Percentiles rank a stretch among this genome's conserved stretches.
Evolutionary conservation across 64 coral and sea anemone species (phyloP).

Genomic region (Actinia tenebrosa): DNA sequence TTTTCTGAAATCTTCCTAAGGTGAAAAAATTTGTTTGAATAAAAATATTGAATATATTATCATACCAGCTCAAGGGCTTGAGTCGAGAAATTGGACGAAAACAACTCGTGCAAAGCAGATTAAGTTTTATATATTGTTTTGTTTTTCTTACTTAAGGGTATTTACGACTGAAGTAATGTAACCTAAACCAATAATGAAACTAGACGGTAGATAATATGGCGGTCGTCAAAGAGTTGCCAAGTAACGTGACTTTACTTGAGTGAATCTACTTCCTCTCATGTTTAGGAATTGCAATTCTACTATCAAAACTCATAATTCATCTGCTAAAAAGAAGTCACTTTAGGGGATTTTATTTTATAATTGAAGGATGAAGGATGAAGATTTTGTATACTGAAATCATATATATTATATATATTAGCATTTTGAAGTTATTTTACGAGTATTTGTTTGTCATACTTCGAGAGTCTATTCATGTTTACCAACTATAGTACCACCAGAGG

Average conservation of each 20-base stretch:
- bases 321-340: no score
- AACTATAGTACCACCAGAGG: no score
- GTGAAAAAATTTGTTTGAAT: not conserved
- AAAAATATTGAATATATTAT: not conserved
- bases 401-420: no score
- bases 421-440: no score
- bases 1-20: not conserved
- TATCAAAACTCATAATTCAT: not conserved
- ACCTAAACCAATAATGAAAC: not conserved
- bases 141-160: not conserved
- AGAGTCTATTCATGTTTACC: no score
- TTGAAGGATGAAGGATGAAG: no score
- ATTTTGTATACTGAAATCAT: no score
- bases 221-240: not conserved
- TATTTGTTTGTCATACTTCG: no score
- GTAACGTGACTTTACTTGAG: not conserved
- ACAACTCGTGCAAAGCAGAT: not conserved
- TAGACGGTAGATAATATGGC: not conserved
- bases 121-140: not conserved
- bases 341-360: no score
- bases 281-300: not conserved
- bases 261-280: not conserved
- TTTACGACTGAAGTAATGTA: not conserved
- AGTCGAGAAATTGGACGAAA: not conserved
- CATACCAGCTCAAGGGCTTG: not conserved